Base-by-base conservation (phyloP, 2,797 vertebrate species). In the Brotula barbata region DNA sequence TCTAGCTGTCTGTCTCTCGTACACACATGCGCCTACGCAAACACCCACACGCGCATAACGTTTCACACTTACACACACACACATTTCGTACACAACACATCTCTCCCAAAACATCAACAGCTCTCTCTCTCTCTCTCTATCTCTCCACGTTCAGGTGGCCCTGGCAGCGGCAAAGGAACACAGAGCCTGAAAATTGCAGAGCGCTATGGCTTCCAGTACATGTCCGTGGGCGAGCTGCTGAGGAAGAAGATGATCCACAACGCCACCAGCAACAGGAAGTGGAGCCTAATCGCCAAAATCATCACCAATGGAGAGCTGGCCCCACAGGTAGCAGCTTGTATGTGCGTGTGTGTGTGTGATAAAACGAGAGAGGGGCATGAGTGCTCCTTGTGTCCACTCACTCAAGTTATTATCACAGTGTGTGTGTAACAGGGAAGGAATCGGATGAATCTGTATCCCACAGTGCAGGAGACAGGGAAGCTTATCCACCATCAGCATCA, bases 281-380 rank as follows among this genome's bases (percentile, higher is more conserved):
- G 97, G 97, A 97, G 97, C 81, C 90, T 99, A 63, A 99, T 99
- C 42, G 97, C 97, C 28, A 97, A 95, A 89, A 99, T 99, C 85
- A 99, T 99, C 86, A 98, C 97, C 77, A 98, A 95, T 2, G 97
- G 97, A 68, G 97, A 99, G 81, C 76, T 99, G 86, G 97, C 97
- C 25, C 97, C 97, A 36, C 97, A 98, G 96, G 96, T 98, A 95
- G 58, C 7, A 8, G 16, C 50, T 44, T 22, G 44, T 39, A 49
- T 53, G 16, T 51, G 34, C 16, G 49, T 48, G 44, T 46, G 23
- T 58, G 57, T 19, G 17, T 20, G 53, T 14, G 49, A 31, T 31
- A 21, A 59, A 31, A 57, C 48, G 44, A 52, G 51, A 25, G 49
- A 34, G 36, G 28, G 25, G 45, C n/a, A 58, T 42, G 37, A 56